Evolutionary conservation across 1,140 invertebrate genomes (phyloP), one percentile per base, ranked within the genome.

Genomic region (Babylonia areolata): DNA sequence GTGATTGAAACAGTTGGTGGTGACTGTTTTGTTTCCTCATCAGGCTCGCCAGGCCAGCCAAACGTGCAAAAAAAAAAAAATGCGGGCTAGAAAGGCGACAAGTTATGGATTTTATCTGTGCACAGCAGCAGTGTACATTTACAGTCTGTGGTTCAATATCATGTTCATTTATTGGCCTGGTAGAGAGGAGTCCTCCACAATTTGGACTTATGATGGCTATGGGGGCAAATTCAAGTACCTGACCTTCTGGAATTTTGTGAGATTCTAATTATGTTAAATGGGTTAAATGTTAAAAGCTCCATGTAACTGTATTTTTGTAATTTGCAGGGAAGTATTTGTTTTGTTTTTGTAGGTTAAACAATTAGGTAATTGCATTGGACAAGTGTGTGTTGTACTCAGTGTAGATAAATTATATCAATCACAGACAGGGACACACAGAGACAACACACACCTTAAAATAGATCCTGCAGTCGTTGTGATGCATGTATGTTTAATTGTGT

Each of bases 151-250:
- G 77, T 79, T 28, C 28, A 79, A 79, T 31, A 20, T 79, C 2
- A 28, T 20, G 37, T 79, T 28, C 31, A 42, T 79, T 33, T 31
- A 51, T 17, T 51, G 46, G 46, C 46, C 46, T 51, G 46, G 20
- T 11, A 12, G 3, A 12, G 54, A 35, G 33, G 2, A 69, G n/a
- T n/a, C n/a, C 54, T 17, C n/a, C 81, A 17, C 15, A 15, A 35
- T 83, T 23, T 73, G n/a, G 12, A 83, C 75, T 39, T 85, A 85
- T 75, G 33, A 78, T 28, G 87, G 87, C 20, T 91, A 90, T 93
- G 97, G 96, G 84, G 97, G 97, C 88, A 98, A 97, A 95, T 96
- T 98, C 86, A 98, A 97, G 95, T 98, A 96, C 94, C 95, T 98
- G 85, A 98, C 97, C 39, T 97, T 97, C 91, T 96, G 97, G 95